phyloP scores from a whole-genome alignment of 2,888 invertebrate species.

The Acleris cristana region DNA sequence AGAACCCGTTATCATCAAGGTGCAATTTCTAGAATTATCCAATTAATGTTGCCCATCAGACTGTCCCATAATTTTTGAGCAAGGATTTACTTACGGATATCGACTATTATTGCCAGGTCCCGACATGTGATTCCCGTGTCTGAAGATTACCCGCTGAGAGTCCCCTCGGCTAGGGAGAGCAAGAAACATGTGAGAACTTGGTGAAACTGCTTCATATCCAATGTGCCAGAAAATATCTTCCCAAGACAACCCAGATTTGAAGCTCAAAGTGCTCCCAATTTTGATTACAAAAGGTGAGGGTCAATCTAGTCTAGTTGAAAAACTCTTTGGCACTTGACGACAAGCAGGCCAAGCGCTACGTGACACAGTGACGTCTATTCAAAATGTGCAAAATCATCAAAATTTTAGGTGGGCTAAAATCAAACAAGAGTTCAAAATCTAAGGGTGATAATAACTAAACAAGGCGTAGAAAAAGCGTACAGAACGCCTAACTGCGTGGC shows the following conservation, averaged over 20 bases:
- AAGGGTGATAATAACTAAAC: conserved; percentile 33
- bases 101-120: conserved; percentile 85
- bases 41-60: conserved; percentile 17
- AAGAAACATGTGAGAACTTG: conserved; percentile 46
- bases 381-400: conserved; percentile 34
- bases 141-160: conserved; percentile 89
- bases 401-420: conserved; percentile 31
- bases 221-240: conserved; percentile 4
- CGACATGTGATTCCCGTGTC: conserved; percentile 89
- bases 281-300: conserved; percentile 5
- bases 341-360: conserved; percentile 37
- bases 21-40: conserved; percentile 1
- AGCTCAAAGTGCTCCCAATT: conserved; percentile 3
- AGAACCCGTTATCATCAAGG: conserved; percentile 15
- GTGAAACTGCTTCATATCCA: conserved; percentile 22
- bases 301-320: conserved; percentile 23
- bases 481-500: conserved; percentile 52
- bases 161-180: conserved; percentile 86
- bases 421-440: conserved; percentile 32
- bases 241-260: conserved; percentile 11
- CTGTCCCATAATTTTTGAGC: conserved; percentile 27
- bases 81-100: conserved; percentile 86
- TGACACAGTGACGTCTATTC: conserved; percentile 33
- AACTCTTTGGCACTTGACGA: conserved; percentile 31
- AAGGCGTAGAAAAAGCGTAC: conserved; percentile 39